A percentile compares a stretch with the other conserved stretches of the same genome.
Conservation (phyloP, 2,888 invertebrate genomes). For the Phytoseiulus persimilis region DNA sequence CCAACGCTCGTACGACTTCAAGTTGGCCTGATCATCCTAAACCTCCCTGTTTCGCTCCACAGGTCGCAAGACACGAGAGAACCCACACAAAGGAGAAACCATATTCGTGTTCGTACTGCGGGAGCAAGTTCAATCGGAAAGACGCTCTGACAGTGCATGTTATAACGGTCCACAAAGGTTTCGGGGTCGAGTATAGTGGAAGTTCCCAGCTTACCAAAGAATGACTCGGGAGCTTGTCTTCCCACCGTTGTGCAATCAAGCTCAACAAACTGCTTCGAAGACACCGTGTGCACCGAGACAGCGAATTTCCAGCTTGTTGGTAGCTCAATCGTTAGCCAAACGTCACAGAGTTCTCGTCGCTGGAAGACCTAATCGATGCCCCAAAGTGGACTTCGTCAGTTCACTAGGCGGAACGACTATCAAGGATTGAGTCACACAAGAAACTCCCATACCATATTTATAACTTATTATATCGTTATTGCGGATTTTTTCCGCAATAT, state of each 20-base stretch:
- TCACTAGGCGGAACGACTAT: neutral
- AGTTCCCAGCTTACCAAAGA: neutral
- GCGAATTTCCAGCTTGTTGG: neutral
- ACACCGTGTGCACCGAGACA: neutral
- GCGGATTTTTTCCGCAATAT: neutral
- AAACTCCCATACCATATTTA: neutral
- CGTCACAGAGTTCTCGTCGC: neutral
- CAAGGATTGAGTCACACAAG: neutral
- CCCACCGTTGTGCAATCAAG: neutral
- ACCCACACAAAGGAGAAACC: conserved; percentile 35
- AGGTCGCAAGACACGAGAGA: conserved; percentile 30
- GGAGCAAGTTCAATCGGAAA: conserved; percentile 29
- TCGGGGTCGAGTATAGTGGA: neutral
- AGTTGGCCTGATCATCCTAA: too few relatives aligned
- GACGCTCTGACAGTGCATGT: conserved; percentile 30
- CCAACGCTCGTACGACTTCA: neutral
- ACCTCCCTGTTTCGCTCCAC: neutral
- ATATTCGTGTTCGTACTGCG: conserved; percentile 31
- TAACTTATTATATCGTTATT: neutral
- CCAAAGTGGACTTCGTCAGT: neutral
- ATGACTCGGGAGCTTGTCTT: neutral
- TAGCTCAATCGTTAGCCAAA: neutral
- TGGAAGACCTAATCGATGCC: neutral
- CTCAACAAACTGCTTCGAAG: neutral
- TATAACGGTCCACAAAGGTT: conserved; percentile 28